A percentile compares a stretch with the other conserved stretches of the same genome.
These are phyloP conservation scores for Microcaecilia unicolor DNA, from an alignment of 2,797 vertebrate species.

Conservation along the genomic window DNA sequence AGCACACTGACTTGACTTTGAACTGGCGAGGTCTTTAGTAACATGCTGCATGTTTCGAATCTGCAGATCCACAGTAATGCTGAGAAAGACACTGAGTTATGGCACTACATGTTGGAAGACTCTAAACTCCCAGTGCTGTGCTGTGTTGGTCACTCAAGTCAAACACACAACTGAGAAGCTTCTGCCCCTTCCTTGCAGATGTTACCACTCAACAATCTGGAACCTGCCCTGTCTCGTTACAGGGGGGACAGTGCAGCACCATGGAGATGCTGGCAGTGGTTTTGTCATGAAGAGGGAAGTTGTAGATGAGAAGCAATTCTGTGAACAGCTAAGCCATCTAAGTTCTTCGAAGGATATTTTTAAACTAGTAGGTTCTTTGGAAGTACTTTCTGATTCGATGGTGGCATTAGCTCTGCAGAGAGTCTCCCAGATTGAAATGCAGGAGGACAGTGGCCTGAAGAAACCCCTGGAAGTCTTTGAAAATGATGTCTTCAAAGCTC, in stretches of 20 bases:
- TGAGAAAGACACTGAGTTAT: conserved; percentile 16
- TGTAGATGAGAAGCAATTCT: conserved; percentile 46
- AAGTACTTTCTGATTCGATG: conserved; percentile 55
- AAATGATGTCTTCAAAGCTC: conserved; percentile 47
- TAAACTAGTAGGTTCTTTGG: conserved; percentile 45
- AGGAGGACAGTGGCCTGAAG: conserved; percentile 22
- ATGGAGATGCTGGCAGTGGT: conserved; percentile 21
- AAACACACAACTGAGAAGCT: not conserved
- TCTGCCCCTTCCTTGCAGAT: conserved; percentile 9
- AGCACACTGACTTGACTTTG: conserved; percentile 35
- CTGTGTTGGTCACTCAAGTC: not conserved
- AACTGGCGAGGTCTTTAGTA: conserved; percentile 19
- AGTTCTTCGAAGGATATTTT: conserved; percentile 59
- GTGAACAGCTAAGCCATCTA: conserved; percentile 39
- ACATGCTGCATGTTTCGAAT: not conserved
- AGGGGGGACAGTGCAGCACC: conserved; percentile 37
- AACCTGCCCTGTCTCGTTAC: conserved; percentile 33
- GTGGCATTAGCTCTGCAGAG: conserved; percentile 62
- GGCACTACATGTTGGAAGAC: not conserved
- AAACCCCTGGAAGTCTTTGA: conserved; percentile 50
- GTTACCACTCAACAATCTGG: conserved; percentile 31
- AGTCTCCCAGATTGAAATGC: conserved; percentile 66
- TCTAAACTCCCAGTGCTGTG: not conserved
- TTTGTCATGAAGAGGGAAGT: conserved; percentile 30
- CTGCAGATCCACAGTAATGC: conserved; percentile 9